A percentile compares a stretch with the other conserved stretches of the same genome.
phyloP scores from a whole-genome alignment of 1,140 invertebrate species.

The Drosophila bocqueti region DNA sequence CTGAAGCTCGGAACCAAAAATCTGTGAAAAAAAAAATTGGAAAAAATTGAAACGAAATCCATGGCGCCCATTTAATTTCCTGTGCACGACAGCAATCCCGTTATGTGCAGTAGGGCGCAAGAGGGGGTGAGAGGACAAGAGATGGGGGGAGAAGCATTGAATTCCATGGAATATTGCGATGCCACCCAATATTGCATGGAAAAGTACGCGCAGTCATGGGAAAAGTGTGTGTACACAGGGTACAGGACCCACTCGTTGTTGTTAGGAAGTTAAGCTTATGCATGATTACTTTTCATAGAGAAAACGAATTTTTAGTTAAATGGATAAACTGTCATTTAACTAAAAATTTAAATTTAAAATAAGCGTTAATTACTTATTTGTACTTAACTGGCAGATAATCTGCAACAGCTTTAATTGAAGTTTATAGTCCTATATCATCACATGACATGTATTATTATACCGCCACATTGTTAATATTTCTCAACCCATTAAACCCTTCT shows the following conservation, averaged over 20 bases:
- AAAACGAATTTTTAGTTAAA: too few relatives aligned
- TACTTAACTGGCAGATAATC: too few relatives aligned
- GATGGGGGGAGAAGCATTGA: slow-evolving; percentile 3
- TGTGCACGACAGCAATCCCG: slow-evolving; percentile 53
- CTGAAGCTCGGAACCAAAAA: slow-evolving; percentile 10
- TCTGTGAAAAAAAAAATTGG: background rate
- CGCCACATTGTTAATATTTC: too few relatives aligned
- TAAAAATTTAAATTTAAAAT: too few relatives aligned
- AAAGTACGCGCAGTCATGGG: slow-evolving; percentile 32
- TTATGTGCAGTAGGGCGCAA: slow-evolving; percentile 10
- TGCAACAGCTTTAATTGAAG: too few relatives aligned
- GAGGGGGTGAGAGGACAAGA: background rate
- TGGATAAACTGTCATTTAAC: too few relatives aligned
- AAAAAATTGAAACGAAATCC: slow-evolving; percentile 54
- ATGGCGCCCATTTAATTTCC: slow-evolving; percentile 76
- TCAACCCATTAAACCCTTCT: too few relatives aligned
- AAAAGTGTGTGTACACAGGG: slow-evolving; percentile 21
- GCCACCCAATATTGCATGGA: slow-evolving; percentile 31
- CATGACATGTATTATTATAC: too few relatives aligned
- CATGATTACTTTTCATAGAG: too few relatives aligned
- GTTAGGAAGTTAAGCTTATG: too few relatives aligned
- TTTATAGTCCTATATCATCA: too few relatives aligned
- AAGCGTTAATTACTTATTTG: too few relatives aligned
- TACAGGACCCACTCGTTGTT: slow-evolving; percentile 6
- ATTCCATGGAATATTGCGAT: slow-evolving; percentile 26